Evolutionary conservation across 2,797 vertebrate genomes (phyloP).

Genomic region (Parauchenoglanis punctatus): DNA sequence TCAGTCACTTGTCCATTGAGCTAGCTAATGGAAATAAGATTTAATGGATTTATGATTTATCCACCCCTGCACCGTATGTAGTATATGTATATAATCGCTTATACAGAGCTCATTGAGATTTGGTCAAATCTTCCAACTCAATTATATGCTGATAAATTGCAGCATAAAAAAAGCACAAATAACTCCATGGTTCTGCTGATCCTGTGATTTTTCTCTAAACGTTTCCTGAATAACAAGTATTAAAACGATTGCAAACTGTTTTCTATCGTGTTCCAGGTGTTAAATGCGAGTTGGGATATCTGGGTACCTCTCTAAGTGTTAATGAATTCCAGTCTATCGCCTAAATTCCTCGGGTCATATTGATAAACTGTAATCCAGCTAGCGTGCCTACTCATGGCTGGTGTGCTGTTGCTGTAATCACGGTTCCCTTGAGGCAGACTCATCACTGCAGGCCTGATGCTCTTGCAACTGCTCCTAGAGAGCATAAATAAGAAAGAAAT

Average conservation of each 20-base stretch:
- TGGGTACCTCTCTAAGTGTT: not conserved
- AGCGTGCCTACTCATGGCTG: not conserved
- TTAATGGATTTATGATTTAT: slow-evolving; percentile 7
- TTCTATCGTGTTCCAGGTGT: not conserved
- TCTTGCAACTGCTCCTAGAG: slow-evolving; percentile 17
- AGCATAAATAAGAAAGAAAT: slow-evolving; percentile 35
- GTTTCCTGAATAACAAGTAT: not conserved
- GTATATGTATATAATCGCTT: not conserved
- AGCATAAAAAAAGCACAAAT: not conserved
- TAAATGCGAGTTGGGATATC: not conserved
- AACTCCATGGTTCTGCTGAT: not conserved
- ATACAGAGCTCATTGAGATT: not conserved
- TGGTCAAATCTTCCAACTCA: not conserved
- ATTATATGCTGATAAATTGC: not conserved
- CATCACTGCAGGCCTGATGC: not conserved
- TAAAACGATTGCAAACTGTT: not conserved
- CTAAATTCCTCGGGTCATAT: not conserved
- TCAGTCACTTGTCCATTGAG: not conserved
- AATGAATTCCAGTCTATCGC: not conserved
- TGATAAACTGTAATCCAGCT: slow-evolving; percentile 8
- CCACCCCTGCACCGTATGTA: not conserved
- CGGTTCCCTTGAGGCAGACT: not conserved
- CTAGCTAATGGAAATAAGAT: not conserved
- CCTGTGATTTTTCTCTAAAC: not conserved
- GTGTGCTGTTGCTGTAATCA: slow-evolving; percentile 17